Conservation (phyloP, 2,888 invertebrate genomes). For the Drosophila mercatorum region DNA sequence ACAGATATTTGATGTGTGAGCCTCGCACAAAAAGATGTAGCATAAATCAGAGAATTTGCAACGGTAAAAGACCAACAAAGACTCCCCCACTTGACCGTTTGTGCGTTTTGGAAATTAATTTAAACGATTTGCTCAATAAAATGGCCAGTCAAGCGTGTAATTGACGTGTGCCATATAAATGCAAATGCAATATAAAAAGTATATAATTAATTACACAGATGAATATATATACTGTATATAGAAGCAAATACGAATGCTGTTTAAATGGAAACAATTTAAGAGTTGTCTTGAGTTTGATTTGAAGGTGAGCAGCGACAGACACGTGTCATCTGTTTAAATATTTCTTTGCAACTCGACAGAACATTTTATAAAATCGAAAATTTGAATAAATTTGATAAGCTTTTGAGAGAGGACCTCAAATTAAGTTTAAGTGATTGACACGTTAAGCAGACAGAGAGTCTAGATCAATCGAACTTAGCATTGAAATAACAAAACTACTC, state of each 20-base stretch:
- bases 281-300: neutral
- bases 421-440: too few relatives aligned
- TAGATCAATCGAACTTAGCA: too few relatives aligned
- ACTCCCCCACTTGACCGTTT: conserved; percentile 3
- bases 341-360: too few relatives aligned
- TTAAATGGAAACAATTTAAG: neutral
- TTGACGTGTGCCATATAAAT: conserved; percentile 25
- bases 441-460: too few relatives aligned
- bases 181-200: conserved; percentile 13
- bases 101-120: conserved; percentile 57
- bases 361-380: too few relatives aligned
- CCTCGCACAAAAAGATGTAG: conserved; percentile 15
- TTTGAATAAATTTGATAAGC: too few relatives aligned
- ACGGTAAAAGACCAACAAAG: conserved; percentile 14
- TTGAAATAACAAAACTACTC: too few relatives aligned
- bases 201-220: neutral
- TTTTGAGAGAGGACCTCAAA: too few relatives aligned
- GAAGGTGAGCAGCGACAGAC: too few relatives aligned
- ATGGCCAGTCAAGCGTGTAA: conserved; percentile 43
- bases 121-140: conserved; percentile 58
- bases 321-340: too few relatives aligned
- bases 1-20: neutral
- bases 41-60: conserved; percentile 40
- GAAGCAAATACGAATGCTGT: neutral
- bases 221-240: neutral